Conservation (phyloP, 2,888 invertebrate species). For the Andrena praecox region DNA sequence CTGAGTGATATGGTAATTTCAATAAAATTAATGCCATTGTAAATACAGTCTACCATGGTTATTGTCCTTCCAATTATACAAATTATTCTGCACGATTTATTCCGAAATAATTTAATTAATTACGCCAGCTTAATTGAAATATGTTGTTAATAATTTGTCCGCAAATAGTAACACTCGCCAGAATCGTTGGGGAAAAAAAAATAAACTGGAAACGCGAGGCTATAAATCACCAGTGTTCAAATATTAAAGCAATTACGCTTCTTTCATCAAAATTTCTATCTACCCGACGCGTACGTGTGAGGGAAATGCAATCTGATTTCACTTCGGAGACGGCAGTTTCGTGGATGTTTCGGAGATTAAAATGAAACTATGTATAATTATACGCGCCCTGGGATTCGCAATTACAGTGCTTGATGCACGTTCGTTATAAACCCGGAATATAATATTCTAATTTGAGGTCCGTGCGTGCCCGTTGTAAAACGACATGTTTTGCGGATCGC, state of each 20-base stretch:
- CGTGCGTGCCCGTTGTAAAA: neutral
- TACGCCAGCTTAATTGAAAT: neutral
- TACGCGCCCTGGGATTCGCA: slow-evolving; percentile 44
- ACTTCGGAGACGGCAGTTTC: slow-evolving; percentile 37
- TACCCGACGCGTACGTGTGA: neutral
- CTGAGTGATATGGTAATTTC: too few species aligned
- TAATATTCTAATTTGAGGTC: slow-evolving; percentile 46
- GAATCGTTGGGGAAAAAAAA: neutral
- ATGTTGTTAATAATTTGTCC: too few species aligned
- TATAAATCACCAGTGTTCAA: neutral
- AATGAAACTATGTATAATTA: slow-evolving; percentile 52
- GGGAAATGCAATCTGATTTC: slow-evolving; percentile 29
- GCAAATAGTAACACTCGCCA: neutral
- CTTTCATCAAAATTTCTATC: neutral
- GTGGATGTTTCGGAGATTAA: slow-evolving; percentile 38
- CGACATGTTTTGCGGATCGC: slow-evolving; percentile 16
- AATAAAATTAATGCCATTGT: too few species aligned
- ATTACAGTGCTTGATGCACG: slow-evolving; percentile 53
- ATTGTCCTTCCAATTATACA: too few species aligned
- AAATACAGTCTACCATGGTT: too few species aligned
- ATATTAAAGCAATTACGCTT: neutral
- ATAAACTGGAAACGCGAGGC: neutral
- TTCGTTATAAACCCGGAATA: slow-evolving; percentile 48
- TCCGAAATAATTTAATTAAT: too few species aligned
- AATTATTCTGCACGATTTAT: too few species aligned